Evolutionary conservation across 1,140 invertebrate species (phyloP).

Genomic region (Phthorimaea operculella): DNA sequence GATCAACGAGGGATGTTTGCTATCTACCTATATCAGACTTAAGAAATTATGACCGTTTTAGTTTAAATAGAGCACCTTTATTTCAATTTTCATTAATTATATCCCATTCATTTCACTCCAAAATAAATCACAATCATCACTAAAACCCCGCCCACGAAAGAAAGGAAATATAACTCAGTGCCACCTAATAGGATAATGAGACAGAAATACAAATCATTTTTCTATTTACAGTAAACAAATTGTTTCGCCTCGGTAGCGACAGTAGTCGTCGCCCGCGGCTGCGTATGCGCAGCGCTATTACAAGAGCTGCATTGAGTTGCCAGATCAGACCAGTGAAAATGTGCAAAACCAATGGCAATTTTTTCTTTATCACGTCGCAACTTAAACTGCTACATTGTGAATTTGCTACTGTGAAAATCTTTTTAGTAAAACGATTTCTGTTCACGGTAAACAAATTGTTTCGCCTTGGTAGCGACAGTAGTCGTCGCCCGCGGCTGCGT

Average conservation of each 20-base stretch:
- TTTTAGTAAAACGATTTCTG: too few species aligned
- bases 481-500: background rate
- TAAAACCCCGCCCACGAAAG: background rate
- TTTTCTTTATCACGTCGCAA: too few species aligned
- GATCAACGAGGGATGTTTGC: too few species aligned
- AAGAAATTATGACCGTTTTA: too few species aligned
- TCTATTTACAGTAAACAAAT: slow-evolving; percentile 7
- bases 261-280: background rate
- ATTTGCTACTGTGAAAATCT: too few species aligned
- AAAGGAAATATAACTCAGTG: background rate
- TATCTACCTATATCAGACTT: too few species aligned
- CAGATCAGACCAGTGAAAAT: too few species aligned
- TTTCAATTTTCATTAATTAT: too few species aligned
- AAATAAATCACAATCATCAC: slow-evolving; percentile 1
- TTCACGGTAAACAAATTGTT: slow-evolving; percentile 4
- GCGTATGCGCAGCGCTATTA: background rate
- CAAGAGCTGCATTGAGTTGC: background rate
- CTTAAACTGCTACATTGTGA: too few species aligned
- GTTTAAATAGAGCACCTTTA: too few species aligned
- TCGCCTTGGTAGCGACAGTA: background rate
- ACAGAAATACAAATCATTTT: slow-evolving; percentile 4
- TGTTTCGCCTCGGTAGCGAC: slow-evolving; percentile 2
- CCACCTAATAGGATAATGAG: slow-evolving; percentile 2
- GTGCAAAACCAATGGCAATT: too few species aligned
- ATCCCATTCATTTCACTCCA: background rate